These are phyloP conservation scores for Palloptera scutellata DNA, from an alignment of 2,888 invertebrate genomes.

Conservation along the genomic window DNA sequence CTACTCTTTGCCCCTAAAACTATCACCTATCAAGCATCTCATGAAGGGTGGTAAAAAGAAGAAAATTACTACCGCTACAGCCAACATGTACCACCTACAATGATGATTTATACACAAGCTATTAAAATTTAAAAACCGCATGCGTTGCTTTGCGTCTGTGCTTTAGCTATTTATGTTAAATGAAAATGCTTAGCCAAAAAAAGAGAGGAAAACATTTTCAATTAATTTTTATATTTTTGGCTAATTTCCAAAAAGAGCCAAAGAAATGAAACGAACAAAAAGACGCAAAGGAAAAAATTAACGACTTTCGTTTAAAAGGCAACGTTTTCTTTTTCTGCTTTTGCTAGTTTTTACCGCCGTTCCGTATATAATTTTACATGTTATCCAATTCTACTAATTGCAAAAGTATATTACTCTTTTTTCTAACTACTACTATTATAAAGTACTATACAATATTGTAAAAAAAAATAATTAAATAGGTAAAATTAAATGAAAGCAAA, in stretches of 20 bases:
- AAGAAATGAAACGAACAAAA: background rate
- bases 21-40: no score
- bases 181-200: no score
- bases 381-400: slow-evolving; percentile 4
- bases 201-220: no score
- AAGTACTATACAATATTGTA: no score
- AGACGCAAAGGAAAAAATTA: background rate
- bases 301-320: no score
- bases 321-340: no score
- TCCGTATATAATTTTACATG: slow-evolving; percentile 15
- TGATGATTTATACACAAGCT: slow-evolving; percentile 1
- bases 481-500: slow-evolving; percentile 1
- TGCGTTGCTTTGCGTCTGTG: background rate
- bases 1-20: no score
- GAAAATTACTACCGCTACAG: background rate
- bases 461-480: slow-evolving; percentile 1
- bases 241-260: background rate
- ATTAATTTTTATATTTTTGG: background rate
- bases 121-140: background rate
- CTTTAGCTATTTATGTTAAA: no score
- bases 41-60: no score
- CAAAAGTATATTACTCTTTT: background rate
- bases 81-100: background rate
- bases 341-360: slow-evolving; percentile 8
- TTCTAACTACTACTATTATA: background rate